Percentiles rank a stretch among this genome's conserved stretches.
Evolutionary conservation across 2,113 vertebrate genomes (phyloP).

Genomic region (Anguilla rostrata): DNA sequence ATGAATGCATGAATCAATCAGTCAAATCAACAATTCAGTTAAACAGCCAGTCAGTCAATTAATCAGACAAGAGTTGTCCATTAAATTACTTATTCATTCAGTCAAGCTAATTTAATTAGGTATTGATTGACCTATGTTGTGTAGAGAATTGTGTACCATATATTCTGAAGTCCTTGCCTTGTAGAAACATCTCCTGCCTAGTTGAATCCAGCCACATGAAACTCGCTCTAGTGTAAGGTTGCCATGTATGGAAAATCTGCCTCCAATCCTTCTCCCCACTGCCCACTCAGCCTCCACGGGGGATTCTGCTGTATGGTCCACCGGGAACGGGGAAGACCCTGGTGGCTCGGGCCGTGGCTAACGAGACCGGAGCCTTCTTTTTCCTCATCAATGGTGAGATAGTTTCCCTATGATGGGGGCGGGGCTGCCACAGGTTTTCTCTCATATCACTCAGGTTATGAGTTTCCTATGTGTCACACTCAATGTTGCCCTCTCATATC

Average conservation of each 20-base stretch:
- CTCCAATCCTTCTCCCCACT: not conserved
- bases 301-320: constrained; percentile 70
- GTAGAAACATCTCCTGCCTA: not conserved
- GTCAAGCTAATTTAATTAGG: not conserved
- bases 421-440: too few relatives aligned
- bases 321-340: constrained; percentile 74
- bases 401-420: not conserved
- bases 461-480: constrained; percentile 1
- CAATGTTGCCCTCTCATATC: too few relatives aligned
- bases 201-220: not conserved
- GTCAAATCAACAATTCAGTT: not conserved
- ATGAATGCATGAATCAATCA: not conserved
- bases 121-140: too few relatives aligned
- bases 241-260: not conserved
- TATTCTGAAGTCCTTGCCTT: not conserved
- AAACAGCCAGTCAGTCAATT: not conserved
- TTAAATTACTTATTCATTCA: not conserved
- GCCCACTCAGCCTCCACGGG: constrained; percentile 64
- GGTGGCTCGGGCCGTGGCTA: constrained; percentile 74
- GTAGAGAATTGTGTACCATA: not conserved
- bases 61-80: not conserved
- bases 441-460: not conserved
- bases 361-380: constrained; percentile 75
- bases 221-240: not conserved
- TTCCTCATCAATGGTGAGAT: constrained; percentile 72